Evolutionary conservation across 2,113 vertebrate species (phyloP), one percentile per base, ranked within the genome.

Genomic region (Grantiella picta): DNA sequence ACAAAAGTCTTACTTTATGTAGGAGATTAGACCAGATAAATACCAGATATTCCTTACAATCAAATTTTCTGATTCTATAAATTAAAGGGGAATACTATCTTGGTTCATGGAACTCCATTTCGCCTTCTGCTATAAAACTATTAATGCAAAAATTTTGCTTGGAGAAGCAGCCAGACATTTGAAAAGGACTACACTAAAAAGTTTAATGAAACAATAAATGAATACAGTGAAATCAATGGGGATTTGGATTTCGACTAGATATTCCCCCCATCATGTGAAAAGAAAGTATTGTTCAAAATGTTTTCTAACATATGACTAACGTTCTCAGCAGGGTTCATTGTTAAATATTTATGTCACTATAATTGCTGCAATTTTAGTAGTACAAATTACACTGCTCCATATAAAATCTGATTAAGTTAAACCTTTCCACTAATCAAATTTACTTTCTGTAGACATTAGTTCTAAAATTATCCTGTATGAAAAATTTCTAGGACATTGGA

Each of bases 271-370:
- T 31, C 6, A 31, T 29, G n/a, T 20, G 68, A 75, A 60, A 92
- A 82, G 60, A 57, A 85, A 35, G 38, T 45, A 63, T 54, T 50
- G 31, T 78, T 85, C 69, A 73, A 95, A 82, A 78, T 78, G 44
- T 28, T 70, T 89, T 82, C 52, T 66, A 68, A 52, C 33, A 71
- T 27, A 78, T 76, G 81, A 95, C 61, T 59, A 68, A 79, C 60
- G 49, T 66, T 94, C 80, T 94, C 45, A 73, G 66, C 52, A 95
- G n/a, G 66, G 71, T 80, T 92, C 83, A 90, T 49, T 95, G 33
- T 86, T 65, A 80, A 95, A 80, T 94, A 95, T 83, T 95, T 65
- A 82, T 65, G 36, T 86, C 80, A 91, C 38, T 81, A 38, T 61
- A 93, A 91, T 73, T 81, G 76, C 68, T 73, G 54, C 25, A 49